phyloP scores from a whole-genome alignment of 1,140 invertebrate genomes.

The Euwallacea similis region DNA sequence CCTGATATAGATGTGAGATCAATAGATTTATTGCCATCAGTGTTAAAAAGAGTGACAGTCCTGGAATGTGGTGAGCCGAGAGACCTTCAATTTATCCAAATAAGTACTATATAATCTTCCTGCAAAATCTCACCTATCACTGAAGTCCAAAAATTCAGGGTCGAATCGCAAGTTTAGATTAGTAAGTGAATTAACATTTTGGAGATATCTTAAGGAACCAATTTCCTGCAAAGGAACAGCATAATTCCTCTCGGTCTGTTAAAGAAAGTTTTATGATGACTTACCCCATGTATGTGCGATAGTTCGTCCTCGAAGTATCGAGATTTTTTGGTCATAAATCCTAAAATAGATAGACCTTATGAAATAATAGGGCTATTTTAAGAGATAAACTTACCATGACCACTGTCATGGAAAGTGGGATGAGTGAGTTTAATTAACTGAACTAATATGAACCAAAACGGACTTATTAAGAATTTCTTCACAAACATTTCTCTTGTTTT shows the following conservation, averaged over 20 bases:
- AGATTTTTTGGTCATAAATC: slow-evolving; percentile 50
- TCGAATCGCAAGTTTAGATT: slow-evolving; percentile 58
- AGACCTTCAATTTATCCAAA: slow-evolving; percentile 60
- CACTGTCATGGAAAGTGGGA: slow-evolving; percentile 53
- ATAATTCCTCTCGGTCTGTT: background rate
- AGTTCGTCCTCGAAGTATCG: slow-evolving; percentile 51
- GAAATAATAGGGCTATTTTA: slow-evolving; percentile 33
- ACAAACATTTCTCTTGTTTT: slow-evolving; percentile 46
- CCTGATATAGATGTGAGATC: slow-evolving; percentile 86
- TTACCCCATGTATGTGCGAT: slow-evolving; percentile 50
- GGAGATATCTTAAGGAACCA: slow-evolving; percentile 22
- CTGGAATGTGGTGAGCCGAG: slow-evolving; percentile 81
- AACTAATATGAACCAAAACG: slow-evolving; percentile 51
- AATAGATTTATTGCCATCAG: slow-evolving; percentile 70
- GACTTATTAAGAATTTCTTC: slow-evolving; percentile 49
- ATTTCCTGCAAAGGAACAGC: slow-evolving; percentile 28
- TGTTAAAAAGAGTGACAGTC: slow-evolving; percentile 78
- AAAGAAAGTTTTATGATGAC: slow-evolving; percentile 3
- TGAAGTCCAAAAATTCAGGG: slow-evolving; percentile 68
- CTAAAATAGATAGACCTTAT: slow-evolving; percentile 38
- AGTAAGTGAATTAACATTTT: slow-evolving; percentile 26
- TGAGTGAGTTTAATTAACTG: slow-evolving; percentile 52
- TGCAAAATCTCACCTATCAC: slow-evolving; percentile 60
- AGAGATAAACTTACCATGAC: slow-evolving; percentile 50
- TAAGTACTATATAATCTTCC: background rate